Conservation (phyloP, 2,797 vertebrate genomes). For the Chanos chanos region DNA sequence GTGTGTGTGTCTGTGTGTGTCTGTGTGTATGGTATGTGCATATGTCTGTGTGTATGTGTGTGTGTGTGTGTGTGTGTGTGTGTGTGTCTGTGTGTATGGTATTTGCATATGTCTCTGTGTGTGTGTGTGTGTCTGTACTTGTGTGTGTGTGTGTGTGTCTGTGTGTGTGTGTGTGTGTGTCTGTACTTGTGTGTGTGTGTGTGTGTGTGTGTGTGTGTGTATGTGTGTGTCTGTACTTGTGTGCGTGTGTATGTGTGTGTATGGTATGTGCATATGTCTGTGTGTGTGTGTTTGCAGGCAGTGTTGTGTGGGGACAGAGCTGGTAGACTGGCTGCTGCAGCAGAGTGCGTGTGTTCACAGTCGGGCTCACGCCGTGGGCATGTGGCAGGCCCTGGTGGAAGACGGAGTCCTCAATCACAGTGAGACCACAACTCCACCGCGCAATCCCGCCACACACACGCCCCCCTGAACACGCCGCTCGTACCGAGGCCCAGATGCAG, state of each 20-base stretch:
- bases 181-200: background rate
- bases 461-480: background rate
- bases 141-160: slow-evolving; percentile 2
- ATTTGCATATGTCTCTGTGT: background rate
- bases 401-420: slow-evolving; percentile 94
- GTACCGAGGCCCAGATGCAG: background rate
- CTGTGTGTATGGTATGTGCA: background rate
- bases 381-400: slow-evolving; percentile 96
- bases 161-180: background rate
- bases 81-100: background rate
- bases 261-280: slow-evolving; percentile 8
- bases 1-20: background rate
- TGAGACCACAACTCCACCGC: slow-evolving; percentile 46
- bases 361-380: slow-evolving; percentile 90
- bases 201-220: background rate
- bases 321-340: slow-evolving; percentile 96
- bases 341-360: slow-evolving; percentile 94
- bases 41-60: background rate
- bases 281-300: slow-evolving; percentile 70
- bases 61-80: background rate
- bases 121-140: background rate
- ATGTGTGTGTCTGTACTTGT: slow-evolving; percentile 7
- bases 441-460: background rate
- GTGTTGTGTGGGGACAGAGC: slow-evolving; percentile 94
- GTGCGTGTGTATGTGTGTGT: no score